Conservation (phyloP, 2,797 vertebrate species). For the Pogonophryne albipinna region DNA sequence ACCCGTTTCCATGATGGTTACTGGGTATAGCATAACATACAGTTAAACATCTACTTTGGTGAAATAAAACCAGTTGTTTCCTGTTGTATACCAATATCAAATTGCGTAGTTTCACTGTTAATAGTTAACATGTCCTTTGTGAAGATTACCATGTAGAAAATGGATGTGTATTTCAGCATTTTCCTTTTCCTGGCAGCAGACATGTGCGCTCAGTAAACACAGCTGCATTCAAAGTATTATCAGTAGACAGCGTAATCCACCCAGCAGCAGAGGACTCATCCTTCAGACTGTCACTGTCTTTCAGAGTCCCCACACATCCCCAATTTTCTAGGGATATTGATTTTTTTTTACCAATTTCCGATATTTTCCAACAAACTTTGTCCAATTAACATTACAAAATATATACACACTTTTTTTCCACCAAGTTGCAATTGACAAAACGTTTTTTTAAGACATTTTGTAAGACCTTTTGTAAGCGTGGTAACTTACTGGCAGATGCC, state of each 20-base stretch:
- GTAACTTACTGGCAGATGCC: too few relatives aligned
- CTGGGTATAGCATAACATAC: slow-evolving; percentile 3
- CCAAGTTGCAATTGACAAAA: too few relatives aligned
- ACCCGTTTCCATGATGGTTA: slow-evolving; percentile 56
- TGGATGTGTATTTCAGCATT: slow-evolving; percentile 34
- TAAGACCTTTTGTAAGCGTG: too few relatives aligned
- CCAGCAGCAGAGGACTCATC: slow-evolving; percentile 54
- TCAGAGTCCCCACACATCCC: slow-evolving; percentile 23
- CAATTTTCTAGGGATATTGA: background rate
- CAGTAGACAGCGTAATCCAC: slow-evolving; percentile 55
- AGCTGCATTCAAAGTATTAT: slow-evolving; percentile 60
- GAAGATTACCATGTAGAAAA: slow-evolving; percentile 35
- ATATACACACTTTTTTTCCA: too few relatives aligned
- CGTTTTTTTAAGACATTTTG: too few relatives aligned
- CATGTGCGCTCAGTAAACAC: slow-evolving; percentile 61
- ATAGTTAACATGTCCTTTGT: slow-evolving; percentile 13
- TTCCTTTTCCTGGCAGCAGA: slow-evolving; percentile 37
- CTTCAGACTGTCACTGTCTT: slow-evolving; percentile 36
- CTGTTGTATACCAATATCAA: background rate
- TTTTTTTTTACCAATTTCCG: too few relatives aligned
- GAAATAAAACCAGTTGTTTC: background rate
- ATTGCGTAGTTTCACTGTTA: background rate
- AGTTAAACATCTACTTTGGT: background rate
- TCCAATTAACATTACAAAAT: too few relatives aligned
- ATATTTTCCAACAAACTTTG: too few relatives aligned